Conservation (phyloP, 2,888 invertebrate genomes). For the Drosophila ustulata region DNA sequence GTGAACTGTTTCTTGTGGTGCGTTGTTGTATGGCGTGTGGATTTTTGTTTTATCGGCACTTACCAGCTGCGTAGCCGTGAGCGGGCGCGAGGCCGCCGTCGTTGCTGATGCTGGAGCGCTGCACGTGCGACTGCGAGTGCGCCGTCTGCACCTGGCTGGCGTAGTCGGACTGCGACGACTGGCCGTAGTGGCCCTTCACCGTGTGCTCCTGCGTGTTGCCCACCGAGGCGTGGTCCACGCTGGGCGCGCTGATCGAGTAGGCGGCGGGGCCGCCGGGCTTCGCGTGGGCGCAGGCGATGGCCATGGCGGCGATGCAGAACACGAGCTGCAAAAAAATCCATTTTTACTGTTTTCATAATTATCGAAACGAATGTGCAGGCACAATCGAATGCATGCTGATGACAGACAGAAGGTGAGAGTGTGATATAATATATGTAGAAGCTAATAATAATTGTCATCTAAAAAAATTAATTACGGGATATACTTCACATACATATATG, state of each 20-base stretch:
- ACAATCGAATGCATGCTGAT: too few species aligned
- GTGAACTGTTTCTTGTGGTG: neutral
- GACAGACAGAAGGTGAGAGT: too few species aligned
- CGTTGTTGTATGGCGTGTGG: neutral
- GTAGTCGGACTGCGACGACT: constrained; percentile 85
- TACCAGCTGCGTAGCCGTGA: constrained; percentile 68
- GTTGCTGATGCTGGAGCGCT: constrained; percentile 84
- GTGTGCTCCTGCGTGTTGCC: constrained; percentile 85
- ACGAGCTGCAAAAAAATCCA: constrained; percentile 77
- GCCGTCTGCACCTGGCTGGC: constrained; percentile 84
- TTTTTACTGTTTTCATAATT: too few species aligned
- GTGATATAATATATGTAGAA: too few species aligned
- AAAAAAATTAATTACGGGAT: too few species aligned
- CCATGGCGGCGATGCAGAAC: constrained; percentile 81
- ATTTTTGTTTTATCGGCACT: constrained; percentile 31
- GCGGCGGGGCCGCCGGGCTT: constrained; percentile 84
- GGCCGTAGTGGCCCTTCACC: constrained; percentile 84
- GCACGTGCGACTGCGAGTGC: constrained; percentile 84
- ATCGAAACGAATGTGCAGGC: too few species aligned
- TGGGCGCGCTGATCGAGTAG: constrained; percentile 84
- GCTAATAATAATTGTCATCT: too few species aligned
- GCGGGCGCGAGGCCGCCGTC: constrained; percentile 83
- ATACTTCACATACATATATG: too few species aligned
- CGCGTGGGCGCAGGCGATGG: constrained; percentile 82
- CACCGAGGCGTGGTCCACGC: constrained; percentile 84